Evolutionary conservation across 1,140 invertebrate species (phyloP), one percentile per base, ranked within the genome.

Genomic region (Aphelenchoides fujianensis): DNA sequence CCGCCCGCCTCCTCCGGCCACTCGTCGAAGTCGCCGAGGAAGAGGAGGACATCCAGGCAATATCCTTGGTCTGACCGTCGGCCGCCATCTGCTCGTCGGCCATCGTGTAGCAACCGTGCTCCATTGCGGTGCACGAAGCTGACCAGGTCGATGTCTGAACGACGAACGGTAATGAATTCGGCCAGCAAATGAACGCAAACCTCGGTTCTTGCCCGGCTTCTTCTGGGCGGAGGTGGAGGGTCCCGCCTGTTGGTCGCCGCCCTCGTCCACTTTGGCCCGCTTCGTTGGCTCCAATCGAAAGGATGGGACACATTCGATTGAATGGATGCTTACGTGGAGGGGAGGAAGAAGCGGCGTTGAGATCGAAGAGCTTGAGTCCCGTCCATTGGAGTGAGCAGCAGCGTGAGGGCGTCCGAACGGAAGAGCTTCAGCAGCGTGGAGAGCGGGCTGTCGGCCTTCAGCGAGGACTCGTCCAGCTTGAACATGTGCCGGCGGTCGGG

Each of bases 331-430:
- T n/a, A n/a, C n/a, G n/a, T n/a, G n/a, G n/a, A n/a, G n/a, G n/a
- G n/a, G n/a, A n/a, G n/a, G n/a, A n/a, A n/a, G n/a, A n/a, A n/a
- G n/a, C n/a, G n/a, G n/a, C n/a, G n/a, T n/a, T n/a, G n/a, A n/a
- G n/a, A n/a, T n/a, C n/a, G n/a, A n/a, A 80, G 35, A 77, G 48
- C 30, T 70, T 36, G 12, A 77, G 66, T 16, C 75, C 75, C 7
- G 75, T 79, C 75, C 75, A 77, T 70, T 77, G 76, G 37, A 72
- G 73, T 7, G 79, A 55, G 2, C 73, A 37, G 28, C 73, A 48
- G 2, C n/a, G 75, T 70, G 35, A 79, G 72, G 1, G 76, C 76
- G 32, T 77, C 76, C 16, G 71, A 75, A 1, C 75, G 75, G 23
- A 79, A 75, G 12, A 77, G 9, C 16, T 64, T 53, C 19, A 78